A percentile compares a stretch with the other conserved stretches of the same genome.
Evolutionary conservation across 1,140 invertebrate species (phyloP).

Genomic region (Drosophila ogumai): DNA sequence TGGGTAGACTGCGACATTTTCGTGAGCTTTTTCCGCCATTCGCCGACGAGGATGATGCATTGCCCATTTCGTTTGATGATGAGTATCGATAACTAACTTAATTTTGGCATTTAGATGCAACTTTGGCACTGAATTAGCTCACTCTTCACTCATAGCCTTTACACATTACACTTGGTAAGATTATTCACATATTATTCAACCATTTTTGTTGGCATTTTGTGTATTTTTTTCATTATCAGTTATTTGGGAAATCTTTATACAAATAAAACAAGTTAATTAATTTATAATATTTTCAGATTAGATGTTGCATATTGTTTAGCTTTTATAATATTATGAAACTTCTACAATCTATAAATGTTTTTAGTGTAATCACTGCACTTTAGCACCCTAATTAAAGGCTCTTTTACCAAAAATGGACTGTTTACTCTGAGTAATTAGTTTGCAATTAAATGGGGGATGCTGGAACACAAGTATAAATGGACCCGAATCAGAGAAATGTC

Average conservation of each 20-base stretch:
- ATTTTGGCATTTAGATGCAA: conserved; percentile 69
- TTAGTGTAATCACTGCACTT: conserved; percentile 47
- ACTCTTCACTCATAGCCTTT: not conserved
- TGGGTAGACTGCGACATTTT: conserved; percentile 88
- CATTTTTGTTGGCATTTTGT: not conserved
- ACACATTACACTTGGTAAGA: conserved; percentile 27
- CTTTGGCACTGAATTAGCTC: conserved; percentile 66
- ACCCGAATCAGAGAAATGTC: conserved; percentile 65
- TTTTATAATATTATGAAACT: no score
- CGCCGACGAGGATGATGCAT: conserved; percentile 84
- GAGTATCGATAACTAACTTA: conserved; percentile 42
- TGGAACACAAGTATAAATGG: conserved; percentile 59
- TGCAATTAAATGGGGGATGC: conserved; percentile 62
- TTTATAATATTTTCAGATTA: not conserved
- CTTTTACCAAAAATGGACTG: conserved; percentile 25
- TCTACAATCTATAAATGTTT: not conserved
- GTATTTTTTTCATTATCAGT: not conserved
- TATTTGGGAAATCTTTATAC: not conserved
- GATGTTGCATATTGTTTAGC: not conserved
- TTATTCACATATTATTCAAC: not conserved
- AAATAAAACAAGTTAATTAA: not conserved
- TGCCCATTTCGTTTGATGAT: conserved; percentile 86
- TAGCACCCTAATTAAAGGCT: conserved; percentile 39
- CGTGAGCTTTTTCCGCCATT: conserved; percentile 80
- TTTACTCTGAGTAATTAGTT: conserved; percentile 73